phyloP scores from a whole-genome alignment of 2,888 invertebrate genomes.

The Drosophila peninsularis region DNA sequence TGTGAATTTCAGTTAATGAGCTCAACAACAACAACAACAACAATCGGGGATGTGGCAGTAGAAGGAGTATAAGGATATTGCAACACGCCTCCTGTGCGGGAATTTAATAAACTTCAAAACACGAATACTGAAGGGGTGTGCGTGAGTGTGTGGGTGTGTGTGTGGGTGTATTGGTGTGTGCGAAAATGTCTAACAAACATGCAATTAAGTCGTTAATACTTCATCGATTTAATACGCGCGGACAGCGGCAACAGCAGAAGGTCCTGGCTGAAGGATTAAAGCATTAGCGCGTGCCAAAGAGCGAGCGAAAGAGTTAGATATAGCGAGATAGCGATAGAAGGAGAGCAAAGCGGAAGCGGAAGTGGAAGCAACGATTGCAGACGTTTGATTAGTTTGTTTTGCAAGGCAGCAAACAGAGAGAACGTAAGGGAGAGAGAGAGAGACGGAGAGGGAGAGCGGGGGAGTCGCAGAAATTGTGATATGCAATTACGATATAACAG shows the following conservation, averaged over 20 bases:
- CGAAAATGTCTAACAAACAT: conserved; percentile 82
- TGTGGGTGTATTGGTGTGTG: conserved; percentile 1
- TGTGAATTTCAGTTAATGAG: conserved; percentile 67
- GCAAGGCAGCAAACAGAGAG: conserved; percentile 7
- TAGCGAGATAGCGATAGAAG: conserved; percentile 17
- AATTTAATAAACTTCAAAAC: conserved; percentile 68
- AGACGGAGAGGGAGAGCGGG: not conserved
- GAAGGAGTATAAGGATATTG: conserved; percentile 42
- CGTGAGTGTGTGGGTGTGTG: conserved; percentile 2
- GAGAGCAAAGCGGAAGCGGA: conserved; percentile 31
- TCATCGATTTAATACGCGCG: conserved; percentile 83
- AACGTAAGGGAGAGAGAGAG: not conserved
- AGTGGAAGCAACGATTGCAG: conserved; percentile 72
- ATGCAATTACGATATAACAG: conserved; percentile 82
- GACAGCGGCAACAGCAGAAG: conserved; percentile 60
- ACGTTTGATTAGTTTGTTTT: conserved; percentile 83
- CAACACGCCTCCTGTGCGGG: conserved; percentile 64
- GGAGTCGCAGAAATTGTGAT: conserved; percentile 52
- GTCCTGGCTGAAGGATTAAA: conserved; percentile 75
- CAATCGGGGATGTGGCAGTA: not conserved
- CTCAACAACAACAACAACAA: conserved; percentile 17
- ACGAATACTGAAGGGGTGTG: conserved; percentile 23
- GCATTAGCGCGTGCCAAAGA: conserved; percentile 77
- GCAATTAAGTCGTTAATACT: conserved; percentile 84
- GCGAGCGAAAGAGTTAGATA: conserved; percentile 20